Evolutionary conservation across 1,140 invertebrate species (phyloP), one percentile per base, ranked within the genome.

Genomic region (Bombus huntii): DNA sequence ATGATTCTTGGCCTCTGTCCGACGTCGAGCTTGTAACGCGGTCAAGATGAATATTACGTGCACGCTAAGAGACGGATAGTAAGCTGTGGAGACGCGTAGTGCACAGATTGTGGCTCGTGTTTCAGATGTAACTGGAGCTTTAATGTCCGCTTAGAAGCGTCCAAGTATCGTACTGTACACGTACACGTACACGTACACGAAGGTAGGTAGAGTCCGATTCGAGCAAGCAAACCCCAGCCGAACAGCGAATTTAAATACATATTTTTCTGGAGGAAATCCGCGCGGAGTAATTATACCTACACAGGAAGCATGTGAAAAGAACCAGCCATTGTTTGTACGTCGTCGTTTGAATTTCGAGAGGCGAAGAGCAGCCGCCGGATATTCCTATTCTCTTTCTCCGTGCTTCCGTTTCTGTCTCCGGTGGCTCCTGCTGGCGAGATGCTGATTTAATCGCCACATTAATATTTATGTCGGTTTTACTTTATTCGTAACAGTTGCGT

Each of bases 1-100:
- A 42, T 44, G 62, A 62, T 74, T 25, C 44, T 44, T 62, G 82
- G 62, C 44, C 37, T 77, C 42, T 53, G 81, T 37, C 59, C 28
- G 72, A 10, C 73, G 66, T 72, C 34, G 44, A 66, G 68, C 68
- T 75, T 62, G 77, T 89, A 89, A 89, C 78, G 77, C 87, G 83
- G 88, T 77, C 87, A 77, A 85, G 88, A 88, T 62, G 86, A 84
- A 80, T 85, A 88, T 89, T 89, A 88, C 78, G 59, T 42, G 37
- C 77, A 62, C 73, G 59, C 68, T 76, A 88, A 85, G 86, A 79
- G 74, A 44, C 62, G 81, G 81, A 87, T 83, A 88, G 47, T 22
- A 18, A 88, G 81, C 88, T 73, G 82, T 72, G 8, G 81, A 34
- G 80, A 75, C 70, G 59, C 75, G 70, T 34, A 59, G 82, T 37